phyloP scores from a whole-genome alignment of 2,797 vertebrate genomes.

The Lithobates sylvaticus region DNA sequence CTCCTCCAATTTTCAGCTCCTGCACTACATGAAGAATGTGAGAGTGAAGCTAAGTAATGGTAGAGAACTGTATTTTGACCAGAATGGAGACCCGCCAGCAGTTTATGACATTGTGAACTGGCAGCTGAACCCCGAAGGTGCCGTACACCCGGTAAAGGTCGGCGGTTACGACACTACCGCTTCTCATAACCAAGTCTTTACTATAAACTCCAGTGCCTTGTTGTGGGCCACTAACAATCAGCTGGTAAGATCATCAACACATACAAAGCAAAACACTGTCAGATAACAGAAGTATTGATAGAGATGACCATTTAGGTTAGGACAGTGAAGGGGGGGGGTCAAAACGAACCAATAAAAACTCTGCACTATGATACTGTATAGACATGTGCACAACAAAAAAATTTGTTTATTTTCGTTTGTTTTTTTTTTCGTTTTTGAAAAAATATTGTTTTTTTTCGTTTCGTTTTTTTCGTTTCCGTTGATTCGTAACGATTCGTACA shows the following conservation, averaged over 20 bases:
- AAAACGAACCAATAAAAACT: no score
- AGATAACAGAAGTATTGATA: no score
- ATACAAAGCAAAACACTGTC: no score
- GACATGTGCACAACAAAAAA: no score
- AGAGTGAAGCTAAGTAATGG: conserved; percentile 4
- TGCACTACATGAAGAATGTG: conserved; percentile 12
- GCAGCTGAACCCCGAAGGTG: background rate
- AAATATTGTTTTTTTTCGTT: no score
- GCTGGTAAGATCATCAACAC: background rate
- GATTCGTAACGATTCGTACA: no score
- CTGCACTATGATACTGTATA: no score
- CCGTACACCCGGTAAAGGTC: background rate
- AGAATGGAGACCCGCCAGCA: background rate
- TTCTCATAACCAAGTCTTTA: background rate
- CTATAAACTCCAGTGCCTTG: conserved; percentile 12
- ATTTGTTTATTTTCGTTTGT: no score
- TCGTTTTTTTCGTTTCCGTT: no score
- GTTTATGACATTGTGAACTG: conserved; percentile 36
- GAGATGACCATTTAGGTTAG: no score
- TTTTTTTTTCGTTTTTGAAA: no score
- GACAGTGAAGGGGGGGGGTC: no score
- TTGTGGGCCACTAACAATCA: background rate
- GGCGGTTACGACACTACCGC: conserved; percentile 1
- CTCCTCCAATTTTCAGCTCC: background rate
- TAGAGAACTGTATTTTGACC: conserved; percentile 1